These are phyloP conservation scores for Drosophila arawakana DNA, from an alignment of 1,140 invertebrate species.

Conservation along the genomic window DNA sequence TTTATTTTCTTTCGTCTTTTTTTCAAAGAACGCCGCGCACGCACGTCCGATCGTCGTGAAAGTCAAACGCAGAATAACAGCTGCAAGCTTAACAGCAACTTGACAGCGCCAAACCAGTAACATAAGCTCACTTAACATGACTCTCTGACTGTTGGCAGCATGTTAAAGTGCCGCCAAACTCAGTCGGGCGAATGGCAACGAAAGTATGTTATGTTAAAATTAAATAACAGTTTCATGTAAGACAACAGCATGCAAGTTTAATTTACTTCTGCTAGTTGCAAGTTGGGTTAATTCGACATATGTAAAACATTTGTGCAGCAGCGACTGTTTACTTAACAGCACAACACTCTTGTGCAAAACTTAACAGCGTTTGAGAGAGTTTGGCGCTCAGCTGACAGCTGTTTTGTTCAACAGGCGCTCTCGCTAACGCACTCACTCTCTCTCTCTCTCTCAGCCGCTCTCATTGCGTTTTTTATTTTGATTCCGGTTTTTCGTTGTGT, in stretches of 20 bases:
- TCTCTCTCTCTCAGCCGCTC: background rate
- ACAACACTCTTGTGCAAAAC: slow-evolving; percentile 8
- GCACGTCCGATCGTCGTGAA: slow-evolving; percentile 49
- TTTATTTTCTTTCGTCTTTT: slow-evolving; percentile 28
- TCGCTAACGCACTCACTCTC: slow-evolving; percentile 9
- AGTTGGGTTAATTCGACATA: too few relatives aligned
- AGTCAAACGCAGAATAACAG: slow-evolving; percentile 45
- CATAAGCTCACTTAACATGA: slow-evolving; percentile 15
- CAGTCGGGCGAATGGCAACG: background rate
- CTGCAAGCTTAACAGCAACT: slow-evolving; percentile 17
- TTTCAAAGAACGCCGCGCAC: slow-evolving; percentile 31
- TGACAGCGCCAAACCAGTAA: slow-evolving; percentile 3
- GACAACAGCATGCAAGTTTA: too few relatives aligned
- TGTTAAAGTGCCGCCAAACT: slow-evolving; percentile 10
- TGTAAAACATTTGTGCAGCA: background rate
- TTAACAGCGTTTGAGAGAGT: slow-evolving; percentile 17
- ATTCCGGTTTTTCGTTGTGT: slow-evolving; percentile 70
- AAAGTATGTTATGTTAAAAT: background rate
- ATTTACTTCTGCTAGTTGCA: too few relatives aligned
- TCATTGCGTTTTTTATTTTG: slow-evolving; percentile 62
- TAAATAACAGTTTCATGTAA: background rate
- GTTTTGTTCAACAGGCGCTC: slow-evolving; percentile 5
- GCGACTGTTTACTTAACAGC: slow-evolving; percentile 21
- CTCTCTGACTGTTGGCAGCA: slow-evolving; percentile 4
- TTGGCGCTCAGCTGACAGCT: slow-evolving; percentile 1